Evolutionary conservation across 1,140 invertebrate genomes (phyloP).

Genomic region (Drosophila carrolli): DNA sequence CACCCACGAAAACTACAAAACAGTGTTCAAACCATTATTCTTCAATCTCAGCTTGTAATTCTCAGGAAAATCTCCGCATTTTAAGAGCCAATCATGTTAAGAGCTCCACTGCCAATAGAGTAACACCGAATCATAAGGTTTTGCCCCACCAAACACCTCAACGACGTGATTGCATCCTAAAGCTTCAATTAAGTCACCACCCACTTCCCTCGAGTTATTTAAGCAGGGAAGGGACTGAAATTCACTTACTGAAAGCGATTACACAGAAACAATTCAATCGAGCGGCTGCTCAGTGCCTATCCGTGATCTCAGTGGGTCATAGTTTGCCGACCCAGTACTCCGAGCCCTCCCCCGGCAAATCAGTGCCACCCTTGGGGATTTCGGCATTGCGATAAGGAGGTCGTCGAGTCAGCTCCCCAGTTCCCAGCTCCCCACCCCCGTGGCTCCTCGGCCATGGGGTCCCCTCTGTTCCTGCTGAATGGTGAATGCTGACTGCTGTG

Average conservation of each 20-base stretch:
- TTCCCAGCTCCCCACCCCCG: neutral
- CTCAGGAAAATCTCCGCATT: too few relatives aligned
- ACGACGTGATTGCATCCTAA: constrained; percentile 17
- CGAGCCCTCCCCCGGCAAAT: constrained; percentile 16
- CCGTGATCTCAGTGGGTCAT: constrained; percentile 39
- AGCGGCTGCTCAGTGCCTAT: constrained; percentile 23
- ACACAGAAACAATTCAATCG: constrained; percentile 39
- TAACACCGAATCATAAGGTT: neutral
- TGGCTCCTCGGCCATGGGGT: too few relatives aligned
- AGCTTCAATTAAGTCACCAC: constrained; percentile 26
- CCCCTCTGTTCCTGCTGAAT: neutral
- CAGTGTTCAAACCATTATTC: too few relatives aligned
- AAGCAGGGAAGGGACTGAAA: neutral
- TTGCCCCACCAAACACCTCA: constrained; percentile 13
- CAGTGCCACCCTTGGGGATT: constrained; percentile 44
- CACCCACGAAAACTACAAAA: too few relatives aligned
- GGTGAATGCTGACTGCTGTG: neutral
- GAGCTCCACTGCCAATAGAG: neutral
- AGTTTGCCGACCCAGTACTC: constrained; percentile 22
- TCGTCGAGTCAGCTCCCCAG: constrained; percentile 40
- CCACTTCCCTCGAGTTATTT: neutral
- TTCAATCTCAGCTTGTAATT: too few relatives aligned
- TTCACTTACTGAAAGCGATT: constrained; percentile 41
- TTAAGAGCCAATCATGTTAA: neutral
- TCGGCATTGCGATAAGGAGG: constrained; percentile 48